phyloP scores from a whole-genome alignment of 2,113 vertebrate species.

The Poicephalus meyeri region DNA sequence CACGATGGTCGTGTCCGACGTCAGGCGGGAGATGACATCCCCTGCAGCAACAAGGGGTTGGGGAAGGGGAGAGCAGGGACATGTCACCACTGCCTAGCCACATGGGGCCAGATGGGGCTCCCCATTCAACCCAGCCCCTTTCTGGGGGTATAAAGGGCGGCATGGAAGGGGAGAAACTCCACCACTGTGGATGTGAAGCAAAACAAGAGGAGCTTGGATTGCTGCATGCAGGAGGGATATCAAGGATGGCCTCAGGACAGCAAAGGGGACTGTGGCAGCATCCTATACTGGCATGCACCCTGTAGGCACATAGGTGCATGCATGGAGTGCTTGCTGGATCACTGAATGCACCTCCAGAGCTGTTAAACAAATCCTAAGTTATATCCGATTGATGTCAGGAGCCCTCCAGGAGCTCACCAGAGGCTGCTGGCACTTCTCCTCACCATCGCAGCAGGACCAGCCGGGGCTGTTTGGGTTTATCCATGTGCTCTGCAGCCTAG shows the following conservation, averaged over 20 bases:
- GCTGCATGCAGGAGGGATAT: not conserved
- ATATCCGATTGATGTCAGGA: not conserved
- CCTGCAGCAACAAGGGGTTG: conserved; percentile 71
- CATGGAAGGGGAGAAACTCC: not conserved
- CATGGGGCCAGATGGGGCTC: not conserved
- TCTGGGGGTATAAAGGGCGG: not conserved
- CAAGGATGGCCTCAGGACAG: not conserved
- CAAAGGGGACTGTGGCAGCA: not conserved
- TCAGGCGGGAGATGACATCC: conserved; percentile 93
- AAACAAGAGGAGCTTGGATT: not conserved
- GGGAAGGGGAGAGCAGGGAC: not conserved
- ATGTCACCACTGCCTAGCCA: not conserved
- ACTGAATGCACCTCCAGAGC: not conserved
- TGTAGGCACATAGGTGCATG: accelerated
- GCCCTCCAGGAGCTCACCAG: not conserved
- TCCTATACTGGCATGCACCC: not conserved
- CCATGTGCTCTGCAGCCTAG: not conserved
- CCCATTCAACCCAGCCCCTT: not conserved
- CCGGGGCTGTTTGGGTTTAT: not conserved
- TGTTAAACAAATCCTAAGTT: not conserved
- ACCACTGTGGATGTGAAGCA: not conserved
- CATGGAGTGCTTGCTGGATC: not conserved
- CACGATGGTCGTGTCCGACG: conserved; percentile 93
- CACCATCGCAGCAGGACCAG: not conserved
- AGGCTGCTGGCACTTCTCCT: not conserved